A percentile compares a stretch with the other conserved stretches of the same genome.
These are phyloP conservation scores for Stictocephala bisonia DNA, from an alignment of 2,888 invertebrate genomes.

Conservation along the genomic window DNA sequence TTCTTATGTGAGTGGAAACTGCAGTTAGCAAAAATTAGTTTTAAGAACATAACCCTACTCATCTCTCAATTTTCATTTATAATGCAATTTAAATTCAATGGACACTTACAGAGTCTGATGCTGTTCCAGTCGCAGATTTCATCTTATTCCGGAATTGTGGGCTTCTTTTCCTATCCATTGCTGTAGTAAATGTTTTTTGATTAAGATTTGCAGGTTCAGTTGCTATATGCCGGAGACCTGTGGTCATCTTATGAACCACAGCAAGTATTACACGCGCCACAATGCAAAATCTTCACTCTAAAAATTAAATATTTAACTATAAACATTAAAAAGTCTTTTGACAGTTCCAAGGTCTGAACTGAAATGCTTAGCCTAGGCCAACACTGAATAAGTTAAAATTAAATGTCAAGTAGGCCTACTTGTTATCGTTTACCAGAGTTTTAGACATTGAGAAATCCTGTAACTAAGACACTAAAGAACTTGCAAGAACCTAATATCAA, in stretches of 20 bases:
- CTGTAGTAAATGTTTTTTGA: slow-evolving; percentile 45
- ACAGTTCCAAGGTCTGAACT: not conserved
- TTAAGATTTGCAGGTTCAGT: slow-evolving; percentile 44
- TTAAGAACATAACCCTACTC: too few species aligned
- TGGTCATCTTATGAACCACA: slow-evolving; percentile 56
- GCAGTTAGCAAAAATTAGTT: too few species aligned
- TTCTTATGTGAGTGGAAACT: too few species aligned
- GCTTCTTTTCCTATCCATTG: slow-evolving; percentile 60
- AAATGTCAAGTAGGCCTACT: too few species aligned
- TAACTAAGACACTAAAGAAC: not conserved
- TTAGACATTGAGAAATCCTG: too few species aligned
- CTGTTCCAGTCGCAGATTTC: slow-evolving; percentile 59
- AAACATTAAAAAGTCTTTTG: not conserved
- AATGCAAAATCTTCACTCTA: slow-evolving; percentile 48
- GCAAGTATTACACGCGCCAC: slow-evolving; percentile 55
- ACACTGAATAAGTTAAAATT: not conserved
- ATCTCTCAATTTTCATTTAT: not conserved
- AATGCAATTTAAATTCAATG: not conserved
- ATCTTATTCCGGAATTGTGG: slow-evolving; percentile 60
- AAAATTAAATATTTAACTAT: slow-evolving; percentile 10
- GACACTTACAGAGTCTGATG: slow-evolving; percentile 63
- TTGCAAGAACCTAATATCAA: slow-evolving; percentile 44
- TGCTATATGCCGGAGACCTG: slow-evolving; percentile 66
- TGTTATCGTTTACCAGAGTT: too few species aligned
- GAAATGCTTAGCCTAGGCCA: slow-evolving; percentile 17